A percentile compares a stretch with the other conserved stretches of the same genome.
Evolutionary conservation across 2,797 vertebrate species (phyloP).

Genomic region (Menidia menidia): DNA sequence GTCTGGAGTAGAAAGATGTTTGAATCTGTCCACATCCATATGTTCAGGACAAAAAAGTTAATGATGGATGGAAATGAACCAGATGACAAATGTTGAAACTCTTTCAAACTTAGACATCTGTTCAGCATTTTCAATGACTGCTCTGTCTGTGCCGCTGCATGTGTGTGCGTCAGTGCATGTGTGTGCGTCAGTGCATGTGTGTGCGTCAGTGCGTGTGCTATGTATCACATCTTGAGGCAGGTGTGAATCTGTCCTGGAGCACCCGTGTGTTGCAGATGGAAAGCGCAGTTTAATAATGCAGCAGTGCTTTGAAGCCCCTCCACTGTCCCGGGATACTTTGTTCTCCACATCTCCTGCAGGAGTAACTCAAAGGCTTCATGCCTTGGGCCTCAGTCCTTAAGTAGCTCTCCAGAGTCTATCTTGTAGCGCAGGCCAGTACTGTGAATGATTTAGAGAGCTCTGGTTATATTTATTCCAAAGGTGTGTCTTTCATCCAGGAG

Average conservation of each 20-base stretch:
- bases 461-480: conserved; percentile 25
- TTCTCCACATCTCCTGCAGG: conserved; percentile 57
- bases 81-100: not conserved
- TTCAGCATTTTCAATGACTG: conserved; percentile 1
- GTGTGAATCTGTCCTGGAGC: conserved; percentile 53
- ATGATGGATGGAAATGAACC: conserved; percentile 9
- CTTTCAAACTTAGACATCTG: conserved; percentile 13
- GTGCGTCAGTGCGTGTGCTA: conserved; percentile 14
- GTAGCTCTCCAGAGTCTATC: conserved; percentile 43
- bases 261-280: conserved; percentile 63
- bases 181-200: conserved; percentile 30
- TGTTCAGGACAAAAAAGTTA: not conserved
- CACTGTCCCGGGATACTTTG: conserved; percentile 50
- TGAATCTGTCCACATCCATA: conserved; percentile 6
- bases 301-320: conserved; percentile 61
- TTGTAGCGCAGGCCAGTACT: conserved; percentile 21
- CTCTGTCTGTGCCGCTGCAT: conserved; percentile 14
- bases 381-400: conserved; percentile 52
- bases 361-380: conserved; percentile 59
- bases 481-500: conserved; percentile 12
- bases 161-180: conserved; percentile 20
- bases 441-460: conserved; percentile 52
- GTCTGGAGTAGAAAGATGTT: not conserved
- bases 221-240: conserved; percentile 53
- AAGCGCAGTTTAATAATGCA: conserved; percentile 72